These are phyloP conservation scores for Drosophila paramelanica DNA, from an alignment of 2,888 invertebrate genomes.

Conservation along the genomic window DNA sequence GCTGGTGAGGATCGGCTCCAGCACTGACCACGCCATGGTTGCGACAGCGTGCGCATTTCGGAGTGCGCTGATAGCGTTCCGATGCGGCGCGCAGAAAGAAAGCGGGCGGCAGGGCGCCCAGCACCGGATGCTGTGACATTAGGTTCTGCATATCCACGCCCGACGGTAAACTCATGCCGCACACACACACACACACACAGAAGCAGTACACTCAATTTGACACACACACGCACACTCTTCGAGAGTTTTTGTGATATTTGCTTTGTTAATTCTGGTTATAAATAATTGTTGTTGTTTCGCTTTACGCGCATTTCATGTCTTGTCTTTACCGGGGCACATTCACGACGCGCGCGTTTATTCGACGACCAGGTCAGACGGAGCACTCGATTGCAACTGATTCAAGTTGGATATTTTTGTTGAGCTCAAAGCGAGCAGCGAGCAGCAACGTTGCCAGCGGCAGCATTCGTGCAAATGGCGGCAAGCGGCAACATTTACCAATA, in stretches of 20 bases:
- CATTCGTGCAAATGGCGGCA: conserved; percentile 70
- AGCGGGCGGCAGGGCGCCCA: conserved; percentile 93
- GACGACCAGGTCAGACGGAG: conserved; percentile 83
- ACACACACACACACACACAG: conserved; percentile 2
- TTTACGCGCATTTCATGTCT: conserved; percentile 22
- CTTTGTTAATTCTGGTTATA: conserved; percentile 27
- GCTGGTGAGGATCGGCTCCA: neutral
- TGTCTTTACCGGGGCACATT: conserved; percentile 16
- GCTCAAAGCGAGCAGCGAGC: conserved; percentile 46
- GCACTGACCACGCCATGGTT: conserved; percentile 98
- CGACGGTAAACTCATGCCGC: conserved; percentile 92
- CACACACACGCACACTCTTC: conserved; percentile 14
- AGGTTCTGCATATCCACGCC: conserved; percentile 94
- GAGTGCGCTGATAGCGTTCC: conserved; percentile 97
- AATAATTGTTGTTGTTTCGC: conserved; percentile 30
- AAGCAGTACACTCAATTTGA: neutral
- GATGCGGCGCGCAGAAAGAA: conserved; percentile 95
- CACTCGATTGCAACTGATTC: conserved; percentile 85
- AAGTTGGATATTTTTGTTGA: conserved; percentile 67
- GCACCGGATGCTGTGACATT: conserved; percentile 93
- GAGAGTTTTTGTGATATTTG: conserved; percentile 23
- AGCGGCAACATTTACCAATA: conserved; percentile 81
- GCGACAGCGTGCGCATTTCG: conserved; percentile 98
- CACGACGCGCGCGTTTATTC: conserved; percentile 56
- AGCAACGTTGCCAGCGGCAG: conserved; percentile 34